Evolutionary conservation across 92 coral and sea anemone species (phyloP), one percentile per base, ranked within the genome.

Genomic region (Porites divaricata): DNA sequence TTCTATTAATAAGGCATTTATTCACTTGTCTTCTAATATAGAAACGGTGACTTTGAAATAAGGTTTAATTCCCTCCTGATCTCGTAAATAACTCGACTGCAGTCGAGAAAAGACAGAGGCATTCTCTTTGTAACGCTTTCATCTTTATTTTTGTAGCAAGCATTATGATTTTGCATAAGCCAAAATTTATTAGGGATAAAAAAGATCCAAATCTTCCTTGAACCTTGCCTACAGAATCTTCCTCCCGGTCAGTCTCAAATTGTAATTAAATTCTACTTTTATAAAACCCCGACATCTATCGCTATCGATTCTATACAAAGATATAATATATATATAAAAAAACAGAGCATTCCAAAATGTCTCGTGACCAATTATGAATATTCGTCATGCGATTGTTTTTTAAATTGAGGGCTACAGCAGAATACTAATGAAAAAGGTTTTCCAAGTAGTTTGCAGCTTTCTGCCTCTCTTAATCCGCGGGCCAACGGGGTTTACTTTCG

Each of bases 131-230:
- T 35, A 35, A 35, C 45, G 45, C 45, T 54, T 54, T 54, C 59
- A 5, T 2, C 15, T 9, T 69, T 26, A 53, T 48, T 16, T 54
- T 54, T 69, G 12, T 6, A 15, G 15, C 9, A 54, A 67, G 35
- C 22, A 25, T 71, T 58, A 53, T 49, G 61, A 79, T 79, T 67
- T 67, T 79, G 75, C 84, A 79, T 79, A 19, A 67, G 12, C 59
- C 49, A n/a, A 17, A 49, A 52, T 24, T 69, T 78, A 64, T 70
- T 80, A 12, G 35, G 56, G 41, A 22, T 54, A 20, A 16, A 56
- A 41, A 52, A 4, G 20, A n/a, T 4, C 75, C 25, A 53, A 54
- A 26, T 20, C 22, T 62, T 45, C 74, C 22, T 7, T 50, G 41
- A 80, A 20, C 25, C 35, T 35, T 11, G 15, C 0, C 12, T 13